Evolutionary conservation across 2,888 invertebrate genomes (phyloP).

Genomic region (Dione juno): DNA sequence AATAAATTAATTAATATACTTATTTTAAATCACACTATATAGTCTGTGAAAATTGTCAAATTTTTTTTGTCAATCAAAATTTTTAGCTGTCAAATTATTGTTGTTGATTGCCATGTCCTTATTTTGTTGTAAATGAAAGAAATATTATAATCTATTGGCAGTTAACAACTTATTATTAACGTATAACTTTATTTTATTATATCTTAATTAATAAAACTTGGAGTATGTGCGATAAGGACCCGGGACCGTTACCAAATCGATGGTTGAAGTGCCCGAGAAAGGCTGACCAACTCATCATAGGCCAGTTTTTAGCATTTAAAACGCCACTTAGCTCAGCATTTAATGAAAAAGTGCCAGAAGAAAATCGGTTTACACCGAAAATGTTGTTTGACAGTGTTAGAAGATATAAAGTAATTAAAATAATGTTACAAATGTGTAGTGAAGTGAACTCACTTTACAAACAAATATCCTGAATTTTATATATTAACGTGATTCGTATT

Average conservation of each 20-base stretch:
- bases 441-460: neutral
- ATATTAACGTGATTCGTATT: slow-evolving; percentile 43
- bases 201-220: neutral
- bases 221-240: slow-evolving; percentile 66
- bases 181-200: slow-evolving; percentile 1
- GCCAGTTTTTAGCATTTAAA: slow-evolving; percentile 96
- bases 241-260: slow-evolving; percentile 90
- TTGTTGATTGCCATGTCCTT: slow-evolving; percentile 10
- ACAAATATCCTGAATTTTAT: neutral
- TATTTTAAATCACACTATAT: neutral
- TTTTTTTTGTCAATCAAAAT: neutral
- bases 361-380: slow-evolving; percentile 91
- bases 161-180: neutral
- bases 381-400: slow-evolving; percentile 94
- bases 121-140: slow-evolving; percentile 8
- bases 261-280: slow-evolving; percentile 96
- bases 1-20: neutral
- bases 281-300: slow-evolving; percentile 87
- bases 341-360: slow-evolving; percentile 92
- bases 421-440: slow-evolving; percentile 20
- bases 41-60: neutral
- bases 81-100: slow-evolving; percentile 11
- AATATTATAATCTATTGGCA: neutral
- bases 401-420: slow-evolving; percentile 86
- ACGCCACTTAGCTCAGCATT: slow-evolving; percentile 94